Evolutionary conservation across 2,113 vertebrate genomes (phyloP), one percentile per base, ranked within the genome.

Genomic region (Thunnus thynnus): DNA sequence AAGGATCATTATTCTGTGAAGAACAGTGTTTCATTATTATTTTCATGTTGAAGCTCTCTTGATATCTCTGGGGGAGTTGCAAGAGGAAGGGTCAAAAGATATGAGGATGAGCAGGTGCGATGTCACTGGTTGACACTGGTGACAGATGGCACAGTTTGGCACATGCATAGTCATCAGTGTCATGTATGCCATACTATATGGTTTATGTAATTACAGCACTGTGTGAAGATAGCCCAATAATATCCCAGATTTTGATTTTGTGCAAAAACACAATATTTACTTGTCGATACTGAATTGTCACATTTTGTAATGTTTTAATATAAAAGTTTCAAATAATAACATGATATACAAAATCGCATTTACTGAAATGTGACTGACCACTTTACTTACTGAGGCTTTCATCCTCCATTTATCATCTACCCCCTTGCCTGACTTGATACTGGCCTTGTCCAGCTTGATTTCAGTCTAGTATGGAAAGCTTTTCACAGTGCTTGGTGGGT

Each of bases 141-240:
- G 58, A 50, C 69, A 58, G 77, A 80, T 72, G 69, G 61, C 52
- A 51, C 3, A 11, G 20, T 41, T 30, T 72, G 58, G 51, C 68
- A 57, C 51, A 72, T 65, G 13, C 1, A 41, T 9, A 41, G 7
- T 41, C 7, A 8, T 41, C 36, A 41, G 4, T 14, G 47, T 62
- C 48, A 55, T 10, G 10, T 61, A 58, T 46, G 27, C 36, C 52
- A 51, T 17, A 51, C n/a, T 56, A 13, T 50, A 25, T 64, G 18
- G 2, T 14, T 22, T 63, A 7, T 72, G 36, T 44, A 32, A 63
- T 55, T 56, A 56, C 20, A 72, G 44, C n/a, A 14, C 64, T 60
- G 46, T 52, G 27, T 60, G 46, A n/a, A 27, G 10, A 25, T 66
- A 32, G 58, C 25, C 13, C 46, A 58, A 25, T 3, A 14, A 56